phyloP scores from a whole-genome alignment of 2,797 vertebrate species.

The Crax fasciolata region DNA sequence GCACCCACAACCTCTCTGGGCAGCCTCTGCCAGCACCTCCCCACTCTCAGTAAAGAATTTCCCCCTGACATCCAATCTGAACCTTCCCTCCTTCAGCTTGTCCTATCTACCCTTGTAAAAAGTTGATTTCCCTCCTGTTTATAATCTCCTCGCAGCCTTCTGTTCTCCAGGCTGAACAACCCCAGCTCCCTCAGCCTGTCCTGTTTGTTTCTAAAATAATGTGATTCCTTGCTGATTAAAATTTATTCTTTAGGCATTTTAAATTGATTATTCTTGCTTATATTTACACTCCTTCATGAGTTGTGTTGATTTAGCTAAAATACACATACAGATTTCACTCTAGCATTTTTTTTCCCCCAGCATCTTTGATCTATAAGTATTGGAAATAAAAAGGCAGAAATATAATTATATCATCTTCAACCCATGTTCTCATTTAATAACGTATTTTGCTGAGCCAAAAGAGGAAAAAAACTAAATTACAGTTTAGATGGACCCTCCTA shows the following conservation, averaged over 20 bases:
- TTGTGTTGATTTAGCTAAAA: not conserved
- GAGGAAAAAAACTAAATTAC: not conserved
- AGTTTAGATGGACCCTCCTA: not conserved
- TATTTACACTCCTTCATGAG: not conserved
- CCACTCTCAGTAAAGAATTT: no score
- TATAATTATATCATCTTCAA: not conserved
- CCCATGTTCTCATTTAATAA: not conserved
- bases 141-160: no score
- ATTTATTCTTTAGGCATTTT: not conserved
- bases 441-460: not conserved
- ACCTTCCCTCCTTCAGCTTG: no score
- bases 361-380: not conserved
- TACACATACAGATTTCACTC: not conserved
- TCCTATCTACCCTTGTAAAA: no score
- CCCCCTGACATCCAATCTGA: no score
- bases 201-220: not conserved
- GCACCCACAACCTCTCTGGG: no score
- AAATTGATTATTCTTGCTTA: not conserved
- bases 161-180: no score
- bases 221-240: not conserved
- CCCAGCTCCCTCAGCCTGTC: no score
- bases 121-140: no score
- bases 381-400: slow-evolving; percentile 12
- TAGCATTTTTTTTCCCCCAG: not conserved
- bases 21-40: no score